These are phyloP conservation scores for Ectobius pallidus DNA, from an alignment of 2,888 invertebrate genomes.

Conservation along the genomic window DNA sequence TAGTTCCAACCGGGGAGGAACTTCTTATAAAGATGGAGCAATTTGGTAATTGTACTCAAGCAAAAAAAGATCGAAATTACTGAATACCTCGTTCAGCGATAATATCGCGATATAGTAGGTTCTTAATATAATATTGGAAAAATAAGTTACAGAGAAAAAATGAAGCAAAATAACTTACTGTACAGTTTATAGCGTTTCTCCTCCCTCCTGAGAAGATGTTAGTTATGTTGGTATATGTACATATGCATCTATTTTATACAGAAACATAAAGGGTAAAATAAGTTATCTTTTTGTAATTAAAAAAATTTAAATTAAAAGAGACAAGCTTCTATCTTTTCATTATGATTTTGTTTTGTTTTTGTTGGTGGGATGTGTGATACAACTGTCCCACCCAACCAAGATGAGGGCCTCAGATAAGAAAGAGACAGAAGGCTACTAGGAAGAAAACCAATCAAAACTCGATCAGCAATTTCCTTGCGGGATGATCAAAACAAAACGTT, in stretches of 20 bases:
- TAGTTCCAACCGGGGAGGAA: too few relatives aligned
- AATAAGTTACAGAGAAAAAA: too few relatives aligned
- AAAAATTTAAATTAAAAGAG: constrained; percentile 37
- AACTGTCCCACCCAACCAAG: constrained; percentile 36
- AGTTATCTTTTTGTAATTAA: constrained; percentile 16
- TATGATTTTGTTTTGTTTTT: constrained; percentile 33
- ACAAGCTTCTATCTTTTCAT: constrained; percentile 38
- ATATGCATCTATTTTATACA: constrained; percentile 15
- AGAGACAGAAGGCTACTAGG: constrained; percentile 8
- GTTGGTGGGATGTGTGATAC: constrained; percentile 13
- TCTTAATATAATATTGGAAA: too few relatives aligned
- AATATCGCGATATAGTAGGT: too few relatives aligned
- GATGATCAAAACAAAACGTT: constrained; percentile 42
- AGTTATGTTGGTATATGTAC: too few relatives aligned
- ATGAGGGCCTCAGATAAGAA: constrained; percentile 27
- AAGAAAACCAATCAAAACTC: constrained; percentile 42
- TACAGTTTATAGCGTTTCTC: too few relatives aligned
- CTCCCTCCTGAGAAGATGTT: too few relatives aligned
- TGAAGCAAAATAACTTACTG: too few relatives aligned
- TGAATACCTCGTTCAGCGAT: too few relatives aligned
- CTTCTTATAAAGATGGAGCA: too few relatives aligned
- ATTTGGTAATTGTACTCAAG: too few relatives aligned
- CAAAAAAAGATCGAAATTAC: too few relatives aligned
- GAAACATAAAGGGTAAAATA: constrained; percentile 22
- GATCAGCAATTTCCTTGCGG: constrained; percentile 43